Percentiles rank a stretch among this genome's conserved stretches.
These are phyloP conservation scores for Poecilia latipinna DNA, from an alignment of 2,113 vertebrate species.

Conservation along the genomic window DNA sequence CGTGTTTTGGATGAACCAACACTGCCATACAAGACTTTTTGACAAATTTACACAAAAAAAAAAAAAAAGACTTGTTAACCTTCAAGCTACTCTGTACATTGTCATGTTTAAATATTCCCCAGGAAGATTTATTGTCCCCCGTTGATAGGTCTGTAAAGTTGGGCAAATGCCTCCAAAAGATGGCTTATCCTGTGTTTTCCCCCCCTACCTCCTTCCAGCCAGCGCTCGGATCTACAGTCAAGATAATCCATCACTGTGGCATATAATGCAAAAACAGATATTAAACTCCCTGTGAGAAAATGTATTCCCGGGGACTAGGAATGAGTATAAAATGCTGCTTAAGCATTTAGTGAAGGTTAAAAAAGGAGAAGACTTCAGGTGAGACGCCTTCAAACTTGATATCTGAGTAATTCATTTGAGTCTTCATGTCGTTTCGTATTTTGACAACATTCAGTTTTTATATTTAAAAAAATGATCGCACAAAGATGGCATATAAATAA, in stretches of 20 bases:
- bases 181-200: slow-evolving; percentile 30
- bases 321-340: slow-evolving; percentile 75
- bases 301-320: slow-evolving; percentile 60
- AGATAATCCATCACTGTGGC: slow-evolving; percentile 79
- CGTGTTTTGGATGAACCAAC: slow-evolving; percentile 46
- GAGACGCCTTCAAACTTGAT: slow-evolving; percentile 33
- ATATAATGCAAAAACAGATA: slow-evolving; percentile 76
- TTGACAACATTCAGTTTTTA: neutral
- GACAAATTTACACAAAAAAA: slow-evolving; percentile 64
- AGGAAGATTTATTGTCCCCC: slow-evolving; percentile 76
- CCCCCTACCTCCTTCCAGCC: slow-evolving; percentile 57
- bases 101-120: slow-evolving; percentile 76
- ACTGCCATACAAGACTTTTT: slow-evolving; percentile 48
- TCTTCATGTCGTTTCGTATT: neutral
- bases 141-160: slow-evolving; percentile 55
- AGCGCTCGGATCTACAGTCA: slow-evolving; percentile 72
- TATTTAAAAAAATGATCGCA: neutral
- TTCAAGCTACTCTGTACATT: slow-evolving; percentile 71
- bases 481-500: neutral
- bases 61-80: slow-evolving; percentile 70
- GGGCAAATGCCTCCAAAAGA: slow-evolving; percentile 60
- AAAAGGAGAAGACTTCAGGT: slow-evolving; percentile 45
- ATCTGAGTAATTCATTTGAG: neutral
- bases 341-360: slow-evolving; percentile 75
- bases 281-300: slow-evolving; percentile 73